Evolutionary conservation across 2,113 vertebrate genomes (phyloP).

Genomic region (Stigmatopora nigra): DNA sequence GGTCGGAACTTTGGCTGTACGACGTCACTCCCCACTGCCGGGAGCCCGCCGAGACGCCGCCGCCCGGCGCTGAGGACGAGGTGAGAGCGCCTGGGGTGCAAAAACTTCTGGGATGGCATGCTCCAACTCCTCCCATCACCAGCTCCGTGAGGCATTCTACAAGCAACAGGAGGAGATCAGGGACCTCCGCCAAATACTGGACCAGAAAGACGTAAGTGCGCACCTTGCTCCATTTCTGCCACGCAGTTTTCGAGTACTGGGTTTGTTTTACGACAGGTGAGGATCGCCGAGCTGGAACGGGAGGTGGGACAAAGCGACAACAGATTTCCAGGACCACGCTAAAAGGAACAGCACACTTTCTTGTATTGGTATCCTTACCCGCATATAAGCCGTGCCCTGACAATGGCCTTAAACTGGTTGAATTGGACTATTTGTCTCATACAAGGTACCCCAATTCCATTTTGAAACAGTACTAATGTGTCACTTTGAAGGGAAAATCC

Average conservation of each 20-base stretch:
- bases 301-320: conserved; percentile 71
- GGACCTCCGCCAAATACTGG: conserved; percentile 72
- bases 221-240: background rate
- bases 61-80: conserved; percentile 44
- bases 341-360: background rate
- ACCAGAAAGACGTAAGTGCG: conserved; percentile 65
- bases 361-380: too few relatives aligned
- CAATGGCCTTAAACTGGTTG: too few relatives aligned
- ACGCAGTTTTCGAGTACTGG: background rate
- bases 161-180: conserved; percentile 84
- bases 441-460: too few relatives aligned
- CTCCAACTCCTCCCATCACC: background rate
- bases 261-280: conserved; percentile 38
- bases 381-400: too few relatives aligned
- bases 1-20: conserved; percentile 53
- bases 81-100: conserved; percentile 14
- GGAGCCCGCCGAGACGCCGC: conserved; percentile 48
- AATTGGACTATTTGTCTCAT: too few relatives aligned
- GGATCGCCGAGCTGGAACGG: conserved; percentile 75
- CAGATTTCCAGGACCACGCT: conserved; percentile 25
- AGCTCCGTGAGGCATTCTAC: conserved; percentile 83
- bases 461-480: too few relatives aligned
- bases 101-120: too few relatives aligned
- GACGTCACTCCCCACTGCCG: conserved; percentile 49
- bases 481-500: too few relatives aligned